phyloP scores from a whole-genome alignment of 2,888 invertebrate genomes.

The Diarsia rubi region DNA sequence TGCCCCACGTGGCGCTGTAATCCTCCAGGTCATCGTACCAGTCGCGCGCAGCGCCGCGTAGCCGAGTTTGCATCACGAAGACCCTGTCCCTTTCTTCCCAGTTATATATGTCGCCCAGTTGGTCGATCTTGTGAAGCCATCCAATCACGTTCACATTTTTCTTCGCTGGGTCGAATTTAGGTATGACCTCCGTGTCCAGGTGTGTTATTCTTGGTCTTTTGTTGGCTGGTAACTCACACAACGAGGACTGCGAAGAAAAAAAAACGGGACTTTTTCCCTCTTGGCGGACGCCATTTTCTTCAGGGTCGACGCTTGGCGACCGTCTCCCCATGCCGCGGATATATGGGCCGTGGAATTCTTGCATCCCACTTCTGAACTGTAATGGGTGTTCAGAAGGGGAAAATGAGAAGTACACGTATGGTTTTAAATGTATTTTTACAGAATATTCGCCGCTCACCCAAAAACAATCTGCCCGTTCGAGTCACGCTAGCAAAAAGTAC shows the following conservation, averaged over 20 bases:
- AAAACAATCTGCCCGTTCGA: too few species aligned
- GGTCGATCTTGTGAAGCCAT: slow-evolving; percentile 8
- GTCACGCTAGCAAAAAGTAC: too few species aligned
- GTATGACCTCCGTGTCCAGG: not conserved
- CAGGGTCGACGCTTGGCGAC: not conserved
- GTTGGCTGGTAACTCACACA: not conserved
- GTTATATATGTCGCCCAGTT: not conserved
- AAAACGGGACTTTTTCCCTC: not conserved
- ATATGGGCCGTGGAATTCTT: not conserved
- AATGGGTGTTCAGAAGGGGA: not conserved
- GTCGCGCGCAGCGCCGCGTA: not conserved
- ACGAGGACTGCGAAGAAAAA: not conserved
- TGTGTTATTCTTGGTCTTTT: not conserved
- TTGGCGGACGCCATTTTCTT: not conserved
- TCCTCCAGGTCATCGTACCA: slow-evolving; percentile 2
- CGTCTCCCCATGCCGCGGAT: not conserved
- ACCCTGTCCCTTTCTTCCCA: slow-evolving; percentile 3
- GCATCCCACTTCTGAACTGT: not conserved
- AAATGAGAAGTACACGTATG: not conserved
- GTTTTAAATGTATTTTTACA: too few species aligned
- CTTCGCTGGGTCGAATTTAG: not conserved
- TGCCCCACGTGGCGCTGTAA: not conserved
- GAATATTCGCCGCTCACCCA: too few species aligned
- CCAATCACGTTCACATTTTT: not conserved
- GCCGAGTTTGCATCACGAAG: not conserved